phyloP scores from a whole-genome alignment of 2,113 vertebrate species.

The Hemiprocne comata region DNA sequence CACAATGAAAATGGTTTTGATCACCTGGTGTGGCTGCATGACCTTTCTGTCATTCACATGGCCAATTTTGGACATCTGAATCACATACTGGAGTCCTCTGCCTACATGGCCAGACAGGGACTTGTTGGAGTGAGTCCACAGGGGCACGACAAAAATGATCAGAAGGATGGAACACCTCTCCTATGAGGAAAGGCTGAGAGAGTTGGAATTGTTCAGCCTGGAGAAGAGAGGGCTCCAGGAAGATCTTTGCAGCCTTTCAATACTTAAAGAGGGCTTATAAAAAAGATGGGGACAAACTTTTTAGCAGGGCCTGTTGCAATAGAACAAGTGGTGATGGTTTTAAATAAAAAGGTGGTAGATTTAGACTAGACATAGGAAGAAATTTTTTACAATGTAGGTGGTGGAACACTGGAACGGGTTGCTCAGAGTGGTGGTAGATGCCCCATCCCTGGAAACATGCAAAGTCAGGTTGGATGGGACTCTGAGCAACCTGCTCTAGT shows the following conservation, averaged over 20 bases:
- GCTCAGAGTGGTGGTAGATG: neutral
- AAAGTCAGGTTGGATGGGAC: neutral
- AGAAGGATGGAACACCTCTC: neutral
- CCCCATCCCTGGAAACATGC: neutral
- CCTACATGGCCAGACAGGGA: neutral
- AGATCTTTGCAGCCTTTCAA: neutral
- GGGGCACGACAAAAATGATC: neutral
- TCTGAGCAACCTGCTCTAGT: neutral
- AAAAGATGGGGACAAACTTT: neutral
- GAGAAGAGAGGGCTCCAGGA: neutral
- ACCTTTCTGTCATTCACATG: neutral
- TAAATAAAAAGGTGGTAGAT: neutral
- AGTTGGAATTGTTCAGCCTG: neutral
- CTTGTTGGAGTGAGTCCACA: neutral
- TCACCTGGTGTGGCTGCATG: neutral
- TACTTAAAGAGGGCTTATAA: neutral
- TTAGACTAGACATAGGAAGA: neutral
- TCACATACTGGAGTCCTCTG: neutral
- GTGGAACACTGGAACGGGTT: neutral
- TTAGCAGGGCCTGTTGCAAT: neutral
- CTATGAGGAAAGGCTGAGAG: neutral
- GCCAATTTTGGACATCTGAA: neutral
- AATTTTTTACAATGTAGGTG: neutral
- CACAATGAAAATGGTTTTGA: neutral
- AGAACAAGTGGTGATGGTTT: neutral